Percentiles rank a stretch among this genome's conserved stretches.
phyloP scores from a whole-genome alignment of 2,888 invertebrate genomes.

The Polymixis lichenea region DNA sequence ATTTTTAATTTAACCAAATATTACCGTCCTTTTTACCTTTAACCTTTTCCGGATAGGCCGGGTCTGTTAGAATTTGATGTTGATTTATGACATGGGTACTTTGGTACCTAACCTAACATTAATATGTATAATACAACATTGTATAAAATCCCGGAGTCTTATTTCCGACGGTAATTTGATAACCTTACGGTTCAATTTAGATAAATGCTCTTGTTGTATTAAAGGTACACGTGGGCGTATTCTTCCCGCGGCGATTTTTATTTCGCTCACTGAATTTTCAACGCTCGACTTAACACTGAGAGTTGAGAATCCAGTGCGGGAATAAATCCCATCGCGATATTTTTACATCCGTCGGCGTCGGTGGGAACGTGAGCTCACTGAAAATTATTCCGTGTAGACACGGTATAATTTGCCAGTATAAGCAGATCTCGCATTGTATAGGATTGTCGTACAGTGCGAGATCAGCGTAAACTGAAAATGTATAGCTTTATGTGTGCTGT shows the following conservation, averaged over 20 bases:
- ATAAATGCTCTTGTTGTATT: neutral
- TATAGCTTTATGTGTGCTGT: too few species aligned
- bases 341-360: too few species aligned
- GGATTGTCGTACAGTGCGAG: too few species aligned
- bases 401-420: too few species aligned
- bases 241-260: too few species aligned
- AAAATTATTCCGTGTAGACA: neutral
- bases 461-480: too few species aligned
- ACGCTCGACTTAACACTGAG: too few species aligned
- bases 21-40: slow-evolving; percentile 2
- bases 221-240: too few species aligned
- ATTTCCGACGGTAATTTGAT: neutral
- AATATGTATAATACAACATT: slow-evolving; percentile 1
- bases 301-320: too few species aligned
- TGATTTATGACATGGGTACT: slow-evolving; percentile 38
- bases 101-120: neutral
- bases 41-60: slow-evolving; percentile 9
- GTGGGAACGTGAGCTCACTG: neutral
- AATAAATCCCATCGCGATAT: too few species aligned
- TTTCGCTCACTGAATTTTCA: too few species aligned
- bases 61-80: slow-evolving; percentile 19
- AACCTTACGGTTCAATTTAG: neutral
- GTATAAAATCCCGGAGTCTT: slow-evolving; percentile 1
- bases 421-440: too few species aligned
- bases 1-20: slow-evolving; percentile 21